Percentiles rank a stretch among this genome's conserved stretches.
Conservation (phyloP, 1,140 invertebrate genomes). For the Drosophila pectinifera region DNA sequence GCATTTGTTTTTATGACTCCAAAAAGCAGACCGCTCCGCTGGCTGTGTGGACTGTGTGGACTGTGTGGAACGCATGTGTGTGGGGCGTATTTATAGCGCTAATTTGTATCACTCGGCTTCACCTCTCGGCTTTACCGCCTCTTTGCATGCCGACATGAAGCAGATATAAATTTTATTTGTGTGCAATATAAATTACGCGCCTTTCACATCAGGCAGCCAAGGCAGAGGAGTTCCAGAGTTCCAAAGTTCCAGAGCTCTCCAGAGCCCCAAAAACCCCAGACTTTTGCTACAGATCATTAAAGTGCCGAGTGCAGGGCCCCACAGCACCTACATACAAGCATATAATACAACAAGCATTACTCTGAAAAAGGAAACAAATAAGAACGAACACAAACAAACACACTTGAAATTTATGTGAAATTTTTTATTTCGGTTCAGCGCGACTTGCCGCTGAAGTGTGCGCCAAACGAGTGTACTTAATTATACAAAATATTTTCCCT, state of each 20-base stretch:
- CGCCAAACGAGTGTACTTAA: slow-evolving; percentile 71
- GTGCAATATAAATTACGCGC: slow-evolving; percentile 74
- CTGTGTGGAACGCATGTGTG: slow-evolving; percentile 35
- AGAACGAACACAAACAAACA: background rate
- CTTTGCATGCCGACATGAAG: slow-evolving; percentile 69
- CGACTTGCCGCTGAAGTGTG: slow-evolving; percentile 46
- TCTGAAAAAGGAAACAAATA: background rate
- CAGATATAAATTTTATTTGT: slow-evolving; percentile 77
- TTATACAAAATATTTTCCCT: slow-evolving; percentile 68
- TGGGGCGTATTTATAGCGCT: slow-evolving; percentile 71
- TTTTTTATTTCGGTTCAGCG: slow-evolving; percentile 35
- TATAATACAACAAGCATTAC: slow-evolving; percentile 1
- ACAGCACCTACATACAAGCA: slow-evolving; percentile 18
- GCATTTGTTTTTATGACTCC: slow-evolving; percentile 71
- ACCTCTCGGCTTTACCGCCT: slow-evolving; percentile 10
- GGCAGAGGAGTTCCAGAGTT: slow-evolving; percentile 17
- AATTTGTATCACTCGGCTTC: slow-evolving; percentile 67
- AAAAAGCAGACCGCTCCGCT: slow-evolving; percentile 10
- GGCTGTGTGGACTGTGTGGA: slow-evolving; percentile 27
- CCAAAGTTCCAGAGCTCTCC: slow-evolving; percentile 13
- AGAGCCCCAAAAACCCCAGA: slow-evolving; percentile 10
- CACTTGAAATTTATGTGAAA: slow-evolving; percentile 50
- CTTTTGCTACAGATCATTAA: slow-evolving; percentile 62
- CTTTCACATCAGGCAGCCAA: slow-evolving; percentile 41
- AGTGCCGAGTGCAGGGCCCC: slow-evolving; percentile 60